Evolutionary conservation across 2,888 invertebrate genomes (phyloP).

Genomic region (Ichneumoninae sp.): DNA sequence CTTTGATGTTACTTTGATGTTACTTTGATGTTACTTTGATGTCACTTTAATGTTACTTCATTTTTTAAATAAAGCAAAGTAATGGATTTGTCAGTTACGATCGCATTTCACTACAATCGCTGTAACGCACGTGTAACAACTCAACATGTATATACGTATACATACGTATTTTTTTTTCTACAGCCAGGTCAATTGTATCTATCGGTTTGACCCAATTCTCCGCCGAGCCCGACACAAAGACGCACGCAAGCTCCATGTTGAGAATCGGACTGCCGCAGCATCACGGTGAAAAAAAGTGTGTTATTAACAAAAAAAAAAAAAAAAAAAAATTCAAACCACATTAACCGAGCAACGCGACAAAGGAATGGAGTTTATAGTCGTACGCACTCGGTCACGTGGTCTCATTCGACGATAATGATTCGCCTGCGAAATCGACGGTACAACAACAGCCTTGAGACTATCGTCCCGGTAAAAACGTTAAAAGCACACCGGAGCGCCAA

Average conservation of each 20-base stretch:
- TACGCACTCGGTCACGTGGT: not conserved
- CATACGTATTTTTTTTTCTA: not conserved
- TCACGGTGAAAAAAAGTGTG: not conserved
- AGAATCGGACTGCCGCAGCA: conserved; percentile 7
- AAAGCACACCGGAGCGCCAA: conserved; percentile 69
- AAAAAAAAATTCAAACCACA: not conserved
- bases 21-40: too few species aligned
- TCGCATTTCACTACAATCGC: not conserved
- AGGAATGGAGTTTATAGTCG: conserved; percentile 3
- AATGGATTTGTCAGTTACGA: not conserved
- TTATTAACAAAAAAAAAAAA: not conserved
- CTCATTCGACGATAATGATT: conserved; percentile 32
- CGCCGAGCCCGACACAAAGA: conserved; percentile 1
- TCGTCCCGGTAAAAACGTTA: conserved; percentile 41
- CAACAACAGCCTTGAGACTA: conserved; percentile 47
- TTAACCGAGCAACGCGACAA: conserved; percentile 20
- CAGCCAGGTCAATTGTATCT: conserved; percentile 24
- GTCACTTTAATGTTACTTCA: too few species aligned
- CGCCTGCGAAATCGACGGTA: conserved; percentile 40
- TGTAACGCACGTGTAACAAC: not conserved
- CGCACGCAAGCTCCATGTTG: conserved; percentile 2
- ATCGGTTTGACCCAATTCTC: conserved; percentile 53
- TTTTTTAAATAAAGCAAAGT: too few species aligned
- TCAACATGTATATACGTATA: not conserved
- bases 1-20: too few species aligned